Evolutionary conservation across 2,113 vertebrate species (phyloP), one percentile per base, ranked within the genome.

Genomic region (Pteruthius melanotis): DNA sequence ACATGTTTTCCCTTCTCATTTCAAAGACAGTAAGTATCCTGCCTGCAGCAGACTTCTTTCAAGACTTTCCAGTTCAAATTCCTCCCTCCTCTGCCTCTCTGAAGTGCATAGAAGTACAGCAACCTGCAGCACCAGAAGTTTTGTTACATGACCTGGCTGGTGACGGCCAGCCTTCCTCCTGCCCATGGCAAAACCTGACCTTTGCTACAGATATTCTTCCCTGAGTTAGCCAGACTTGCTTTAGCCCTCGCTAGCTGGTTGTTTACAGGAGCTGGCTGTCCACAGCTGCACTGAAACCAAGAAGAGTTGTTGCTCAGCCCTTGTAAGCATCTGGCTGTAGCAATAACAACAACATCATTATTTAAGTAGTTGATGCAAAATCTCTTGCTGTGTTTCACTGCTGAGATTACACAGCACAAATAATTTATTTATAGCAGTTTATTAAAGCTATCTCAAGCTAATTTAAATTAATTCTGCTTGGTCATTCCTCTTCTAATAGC

Each of bases 401-500:
- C 49, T 79, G 77, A 89, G 57, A 91, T 69, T 60, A 65, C 47
- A 40, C 6, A 81, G 76, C 47, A 39, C 19, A 40, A 91, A 71
- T 30, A 15, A 9, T 6, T 84, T 72, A 89, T 69, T 84, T 89
- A 71, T 45, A 75, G 57, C 14, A n/a, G 50, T 45, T 89, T 72
- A 89, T 91, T 89, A 93, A 89, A 69, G 53, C 28, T 70, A 49
- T 45, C 20, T 61, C 31, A 27, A 80, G 42, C 40, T 87, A 85
- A 90, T 91, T 82, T 76, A 91, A 84, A 75, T 78, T 84, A 84
- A 89, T 89, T 93, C 30, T 60, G 30, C 63, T n/a, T 26, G 39
- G 68, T 66, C 33, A 33, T 75, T 92, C 44, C 40, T 86, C 7
- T 2, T 20, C 72, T 52, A 87, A 71, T 23, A 83, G 54, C 21